phyloP scores from a whole-genome alignment of 2,797 vertebrate genomes.

The Oophaga sylvatica region DNA sequence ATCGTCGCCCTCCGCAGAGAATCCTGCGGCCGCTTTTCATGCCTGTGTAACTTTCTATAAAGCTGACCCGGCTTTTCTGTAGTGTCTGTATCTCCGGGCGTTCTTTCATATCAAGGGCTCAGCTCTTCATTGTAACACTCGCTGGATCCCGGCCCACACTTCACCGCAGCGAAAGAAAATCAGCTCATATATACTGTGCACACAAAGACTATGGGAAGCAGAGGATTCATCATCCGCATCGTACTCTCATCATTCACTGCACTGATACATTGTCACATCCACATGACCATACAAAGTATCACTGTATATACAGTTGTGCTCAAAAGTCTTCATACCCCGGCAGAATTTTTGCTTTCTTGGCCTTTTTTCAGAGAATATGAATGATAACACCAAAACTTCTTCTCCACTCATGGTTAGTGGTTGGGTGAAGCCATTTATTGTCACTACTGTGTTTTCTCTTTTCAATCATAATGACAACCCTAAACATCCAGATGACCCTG shows the following conservation, averaged over 20 bases:
- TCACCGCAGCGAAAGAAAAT: neutral
- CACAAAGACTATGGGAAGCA: neutral
- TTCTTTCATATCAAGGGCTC: constrained; percentile 39
- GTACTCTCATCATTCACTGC: neutral
- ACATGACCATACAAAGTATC: neutral
- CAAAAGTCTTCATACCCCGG: too few species aligned
- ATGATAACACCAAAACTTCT: too few species aligned
- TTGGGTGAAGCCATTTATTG: too few species aligned
- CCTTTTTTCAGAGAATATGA: too few species aligned
- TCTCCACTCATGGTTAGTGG: too few species aligned
- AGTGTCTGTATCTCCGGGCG: constrained; percentile 42
- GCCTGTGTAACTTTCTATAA: constrained; percentile 42
- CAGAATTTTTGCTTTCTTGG: too few species aligned
- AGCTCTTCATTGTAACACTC: constrained; percentile 3
- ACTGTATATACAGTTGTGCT: too few species aligned
- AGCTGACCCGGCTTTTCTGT: constrained; percentile 48
- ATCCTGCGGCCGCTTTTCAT: constrained; percentile 18
- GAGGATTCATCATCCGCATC: neutral
- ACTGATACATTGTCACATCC: neutral
- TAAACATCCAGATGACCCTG: too few species aligned
- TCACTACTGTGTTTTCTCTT: too few species aligned
- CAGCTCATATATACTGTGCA: neutral
- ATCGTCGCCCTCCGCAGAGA: constrained; percentile 42
- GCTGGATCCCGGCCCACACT: neutral
- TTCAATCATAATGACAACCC: too few species aligned